These are phyloP conservation scores for Indri indri DNA, from an alignment of 2,113 vertebrate genomes.

Conservation along the genomic window DNA sequence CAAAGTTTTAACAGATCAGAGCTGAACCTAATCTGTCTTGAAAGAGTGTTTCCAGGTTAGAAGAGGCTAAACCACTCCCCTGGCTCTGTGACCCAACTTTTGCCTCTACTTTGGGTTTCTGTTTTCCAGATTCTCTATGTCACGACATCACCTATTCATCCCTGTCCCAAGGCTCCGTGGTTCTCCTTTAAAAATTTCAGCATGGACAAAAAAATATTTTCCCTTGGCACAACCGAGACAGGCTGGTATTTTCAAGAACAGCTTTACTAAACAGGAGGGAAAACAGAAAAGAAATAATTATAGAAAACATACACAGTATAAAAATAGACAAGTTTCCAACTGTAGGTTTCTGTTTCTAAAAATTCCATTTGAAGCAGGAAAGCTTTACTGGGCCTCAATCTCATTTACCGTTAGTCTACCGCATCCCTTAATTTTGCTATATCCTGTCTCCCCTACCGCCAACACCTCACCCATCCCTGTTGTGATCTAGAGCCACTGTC, in stretches of 20 bases:
- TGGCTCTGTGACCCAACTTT: background rate
- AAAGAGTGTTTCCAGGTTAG: background rate
- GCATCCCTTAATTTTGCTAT: slow-evolving; percentile 46
- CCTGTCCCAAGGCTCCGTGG: background rate
- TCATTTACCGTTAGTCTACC: background rate
- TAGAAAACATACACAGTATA: slow-evolving; percentile 66
- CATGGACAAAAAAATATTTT: slow-evolving; percentile 54
- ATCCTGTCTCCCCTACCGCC: slow-evolving; percentile 8
- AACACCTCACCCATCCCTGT: background rate
- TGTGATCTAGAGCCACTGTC: background rate
- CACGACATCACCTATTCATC: background rate
- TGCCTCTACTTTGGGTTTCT: background rate
- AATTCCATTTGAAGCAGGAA: slow-evolving; percentile 55
- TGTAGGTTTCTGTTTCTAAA: slow-evolving; percentile 72
- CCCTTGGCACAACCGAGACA: slow-evolving; percentile 39
- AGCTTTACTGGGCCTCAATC: background rate
- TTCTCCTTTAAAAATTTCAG: slow-evolving; percentile 44
- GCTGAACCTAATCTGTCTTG: background rate
- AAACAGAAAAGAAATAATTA: slow-evolving; percentile 77
- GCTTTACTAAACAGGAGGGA: slow-evolving; percentile 72
- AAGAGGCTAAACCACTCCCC: background rate
- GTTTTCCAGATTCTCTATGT: background rate
- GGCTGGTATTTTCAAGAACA: slow-evolving; percentile 72
- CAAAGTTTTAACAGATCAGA: background rate
- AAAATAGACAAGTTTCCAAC: slow-evolving; percentile 73